These are phyloP conservation scores for Reticulitermes lucifugus DNA, from an alignment of 2,888 invertebrate species.

Conservation along the genomic window DNA sequence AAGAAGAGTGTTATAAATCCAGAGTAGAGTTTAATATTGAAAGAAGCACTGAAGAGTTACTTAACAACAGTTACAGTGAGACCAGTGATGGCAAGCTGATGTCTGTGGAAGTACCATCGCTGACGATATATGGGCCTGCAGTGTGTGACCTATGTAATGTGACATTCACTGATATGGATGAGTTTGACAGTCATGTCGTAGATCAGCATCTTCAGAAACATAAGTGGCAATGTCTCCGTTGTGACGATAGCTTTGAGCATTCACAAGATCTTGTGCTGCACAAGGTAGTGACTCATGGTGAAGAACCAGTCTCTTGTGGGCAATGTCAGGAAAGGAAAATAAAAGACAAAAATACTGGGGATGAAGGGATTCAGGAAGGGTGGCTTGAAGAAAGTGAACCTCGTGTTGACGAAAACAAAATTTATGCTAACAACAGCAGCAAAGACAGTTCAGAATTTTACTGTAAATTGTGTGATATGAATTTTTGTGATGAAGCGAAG, in stretches of 20 bases:
- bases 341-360: neutral
- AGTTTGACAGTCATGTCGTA: constrained; percentile 56
- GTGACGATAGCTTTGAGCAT: constrained; percentile 53
- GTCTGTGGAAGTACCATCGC: neutral
- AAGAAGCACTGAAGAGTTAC: neutral
- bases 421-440: neutral
- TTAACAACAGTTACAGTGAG: neutral
- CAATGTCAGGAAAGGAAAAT: constrained; percentile 36
- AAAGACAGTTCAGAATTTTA: neutral
- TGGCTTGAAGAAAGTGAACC: constrained; percentile 18
- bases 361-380: constrained; percentile 12
- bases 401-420: neutral
- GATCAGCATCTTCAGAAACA: constrained; percentile 51
- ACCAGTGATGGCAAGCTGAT: neutral
- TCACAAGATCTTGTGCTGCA: constrained; percentile 53
- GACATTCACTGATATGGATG: constrained; percentile 54
- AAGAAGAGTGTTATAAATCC: neutral
- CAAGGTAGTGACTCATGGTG: constrained; percentile 52
- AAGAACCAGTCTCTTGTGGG: constrained; percentile 49
- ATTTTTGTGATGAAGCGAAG: neutral
- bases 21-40: neutral
- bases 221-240: constrained; percentile 54
- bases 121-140: constrained; percentile 50
- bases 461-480: neutral
- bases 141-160: constrained; percentile 56